Percentiles rank a stretch among this genome's conserved stretches.
phyloP scores from a whole-genome alignment of 1,140 invertebrate genomes.

The Theocolax elegans region DNA sequence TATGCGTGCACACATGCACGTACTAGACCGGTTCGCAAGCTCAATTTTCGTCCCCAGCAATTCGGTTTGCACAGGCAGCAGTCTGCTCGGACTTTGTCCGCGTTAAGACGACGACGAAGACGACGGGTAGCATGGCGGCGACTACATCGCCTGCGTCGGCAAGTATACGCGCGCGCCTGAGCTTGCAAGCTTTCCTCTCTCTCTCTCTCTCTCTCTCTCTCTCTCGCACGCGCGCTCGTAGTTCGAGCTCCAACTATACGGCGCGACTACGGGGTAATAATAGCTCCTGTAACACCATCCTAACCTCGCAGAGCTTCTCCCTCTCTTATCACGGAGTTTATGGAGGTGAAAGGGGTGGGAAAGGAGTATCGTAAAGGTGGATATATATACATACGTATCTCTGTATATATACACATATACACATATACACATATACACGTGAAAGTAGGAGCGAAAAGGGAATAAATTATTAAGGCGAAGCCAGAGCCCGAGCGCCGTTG shows the following conservation, averaged over 20 bases:
- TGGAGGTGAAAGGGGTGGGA: too few species aligned
- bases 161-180: background rate
- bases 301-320: slow-evolving; percentile 30
- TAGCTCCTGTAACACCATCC: slow-evolving; percentile 35
- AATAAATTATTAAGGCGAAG: slow-evolving; percentile 33
- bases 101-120: slow-evolving; percentile 15
- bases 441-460: slow-evolving; percentile 6
- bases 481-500: background rate
- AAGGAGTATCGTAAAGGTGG: slow-evolving; percentile 20
- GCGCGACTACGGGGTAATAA: slow-evolving; percentile 29
- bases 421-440: too few species aligned
- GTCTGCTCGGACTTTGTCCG: slow-evolving; percentile 30
- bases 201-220: too few species aligned
- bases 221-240: too few species aligned
- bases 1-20: background rate
- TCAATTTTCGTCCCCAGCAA: slow-evolving; percentile 31
- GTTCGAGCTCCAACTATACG: background rate
- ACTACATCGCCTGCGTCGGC: background rate
- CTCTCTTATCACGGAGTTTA: slow-evolving; percentile 16
- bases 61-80: slow-evolving; percentile 5
- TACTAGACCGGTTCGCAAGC: background rate
- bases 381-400: background rate
- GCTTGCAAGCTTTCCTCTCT: slow-evolving; percentile 3
- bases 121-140: too few species aligned
- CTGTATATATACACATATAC: background rate